Evolutionary conservation across 2,888 invertebrate genomes (phyloP).

Genomic region (Nasonia oneida): DNA sequence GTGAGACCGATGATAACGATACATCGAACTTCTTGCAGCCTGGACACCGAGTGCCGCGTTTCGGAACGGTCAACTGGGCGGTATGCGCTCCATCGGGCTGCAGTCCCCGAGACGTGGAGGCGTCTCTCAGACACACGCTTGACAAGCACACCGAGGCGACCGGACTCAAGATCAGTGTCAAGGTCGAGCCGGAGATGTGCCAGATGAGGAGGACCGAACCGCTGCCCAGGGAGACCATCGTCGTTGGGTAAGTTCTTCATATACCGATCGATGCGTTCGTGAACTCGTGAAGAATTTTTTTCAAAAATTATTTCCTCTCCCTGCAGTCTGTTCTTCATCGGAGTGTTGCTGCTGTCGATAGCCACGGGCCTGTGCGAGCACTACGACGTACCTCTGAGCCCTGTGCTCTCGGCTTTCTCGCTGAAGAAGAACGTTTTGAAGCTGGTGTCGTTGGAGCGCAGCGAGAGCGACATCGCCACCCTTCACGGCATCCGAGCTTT

Average conservation of each 20-base stretch:
- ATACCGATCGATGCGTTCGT: background rate
- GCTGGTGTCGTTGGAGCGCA: constrained; percentile 80
- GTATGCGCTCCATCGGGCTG: constrained; percentile 85
- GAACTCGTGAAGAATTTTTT: background rate
- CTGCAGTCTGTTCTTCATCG: constrained; percentile 79
- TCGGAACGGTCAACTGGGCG: constrained; percentile 85
- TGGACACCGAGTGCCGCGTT: constrained; percentile 86
- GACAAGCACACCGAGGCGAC: constrained; percentile 80
- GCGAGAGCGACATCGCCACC: constrained; percentile 82
- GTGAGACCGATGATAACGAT: no score
- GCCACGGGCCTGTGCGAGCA: constrained; percentile 77
- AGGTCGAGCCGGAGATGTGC: constrained; percentile 84
- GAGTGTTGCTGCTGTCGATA: constrained; percentile 77
- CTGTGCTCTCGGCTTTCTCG: constrained; percentile 82
- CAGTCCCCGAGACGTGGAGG: constrained; percentile 82
- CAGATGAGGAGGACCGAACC: constrained; percentile 78
- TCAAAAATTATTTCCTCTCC: background rate
- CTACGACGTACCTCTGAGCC: constrained; percentile 70
- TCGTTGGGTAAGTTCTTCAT: constrained; percentile 79
- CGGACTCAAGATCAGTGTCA: constrained; percentile 81
- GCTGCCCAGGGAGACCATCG: constrained; percentile 79
- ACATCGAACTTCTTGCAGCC: constrained; percentile 80
- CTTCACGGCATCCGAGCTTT: constrained; percentile 85
- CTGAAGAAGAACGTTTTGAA: constrained; percentile 82
- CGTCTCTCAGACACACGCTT: constrained; percentile 80